A percentile compares a stretch with the other conserved stretches of the same genome.
These are phyloP conservation scores for Platichthys flesus DNA, from an alignment of 2,113 vertebrate genomes.

Conservation along the genomic window DNA sequence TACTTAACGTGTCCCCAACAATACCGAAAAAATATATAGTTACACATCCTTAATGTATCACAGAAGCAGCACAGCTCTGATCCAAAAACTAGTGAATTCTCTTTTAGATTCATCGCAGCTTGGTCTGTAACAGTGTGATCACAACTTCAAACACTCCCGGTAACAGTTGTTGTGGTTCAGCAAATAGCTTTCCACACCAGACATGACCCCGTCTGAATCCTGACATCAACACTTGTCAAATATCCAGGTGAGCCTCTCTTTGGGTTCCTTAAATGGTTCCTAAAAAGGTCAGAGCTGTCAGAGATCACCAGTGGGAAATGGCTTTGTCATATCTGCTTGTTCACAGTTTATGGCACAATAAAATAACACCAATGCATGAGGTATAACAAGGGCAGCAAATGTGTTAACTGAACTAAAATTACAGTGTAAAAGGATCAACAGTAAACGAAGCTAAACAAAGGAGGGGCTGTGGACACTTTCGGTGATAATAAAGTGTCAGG, in stretches of 20 bases:
- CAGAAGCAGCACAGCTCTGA: no score
- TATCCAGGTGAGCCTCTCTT: no score
- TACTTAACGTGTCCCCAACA: no score
- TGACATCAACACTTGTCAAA: neutral
- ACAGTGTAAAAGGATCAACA: slow-evolving; percentile 2
- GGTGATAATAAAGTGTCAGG: slow-evolving; percentile 24
- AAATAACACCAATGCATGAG: neutral
- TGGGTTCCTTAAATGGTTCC: no score
- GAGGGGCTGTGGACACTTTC: neutral
- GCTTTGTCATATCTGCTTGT: neutral
- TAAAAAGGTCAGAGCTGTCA: no score
- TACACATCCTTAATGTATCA: neutral
- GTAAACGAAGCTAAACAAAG: slow-evolving; percentile 16
- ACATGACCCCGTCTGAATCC: neutral
- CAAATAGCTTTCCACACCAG: no score
- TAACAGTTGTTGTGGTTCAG: no score
- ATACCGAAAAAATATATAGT: neutral
- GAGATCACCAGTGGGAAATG: no score
- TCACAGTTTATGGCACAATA: neutral
- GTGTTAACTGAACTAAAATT: neutral
- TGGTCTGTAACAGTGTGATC: no score
- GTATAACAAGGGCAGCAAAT: neutral
- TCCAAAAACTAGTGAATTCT: no score
- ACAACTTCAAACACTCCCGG: no score
- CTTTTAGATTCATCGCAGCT: no score